phyloP scores from a whole-genome alignment of 2,113 vertebrate species.

The Hemichromis elongatus region DNA sequence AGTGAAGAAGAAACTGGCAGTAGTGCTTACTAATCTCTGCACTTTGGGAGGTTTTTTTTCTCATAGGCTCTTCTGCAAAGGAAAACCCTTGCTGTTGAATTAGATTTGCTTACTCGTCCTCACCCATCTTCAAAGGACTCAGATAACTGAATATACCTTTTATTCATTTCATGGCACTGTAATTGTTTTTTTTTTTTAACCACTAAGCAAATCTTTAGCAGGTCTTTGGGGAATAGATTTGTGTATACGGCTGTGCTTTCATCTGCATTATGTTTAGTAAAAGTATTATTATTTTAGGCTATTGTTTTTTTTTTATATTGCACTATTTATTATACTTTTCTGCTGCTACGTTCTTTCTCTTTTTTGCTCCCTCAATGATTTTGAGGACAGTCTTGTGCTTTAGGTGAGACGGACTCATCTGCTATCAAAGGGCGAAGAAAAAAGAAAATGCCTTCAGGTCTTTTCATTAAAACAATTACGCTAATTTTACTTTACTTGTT shows the following conservation, averaged over 20 bases:
- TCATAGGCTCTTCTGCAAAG: background rate
- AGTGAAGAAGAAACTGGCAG: slow-evolving; percentile 12
- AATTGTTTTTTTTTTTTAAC: slow-evolving; percentile 39
- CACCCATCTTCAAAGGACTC: slow-evolving; percentile 59
- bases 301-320: slow-evolving; percentile 1
- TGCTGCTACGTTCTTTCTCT: background rate
- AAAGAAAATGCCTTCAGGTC: slow-evolving; percentile 36
- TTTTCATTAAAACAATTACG: slow-evolving; percentile 69
- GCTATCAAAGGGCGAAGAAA: slow-evolving; percentile 22
- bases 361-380: slow-evolving; percentile 1
- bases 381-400: slow-evolving; percentile 22
- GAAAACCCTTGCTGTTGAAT: slow-evolving; percentile 40
- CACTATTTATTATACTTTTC: background rate
- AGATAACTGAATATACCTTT: slow-evolving; percentile 61
- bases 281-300: slow-evolving; percentile 34
- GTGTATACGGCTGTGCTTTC: slow-evolving; percentile 39
- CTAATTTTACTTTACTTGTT: slow-evolving; percentile 57
- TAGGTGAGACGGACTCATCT: slow-evolving; percentile 50
- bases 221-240: slow-evolving; percentile 35
- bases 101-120: slow-evolving; percentile 58
- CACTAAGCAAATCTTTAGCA: slow-evolving; percentile 44
- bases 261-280: slow-evolving; percentile 54
- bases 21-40: slow-evolving; percentile 38
- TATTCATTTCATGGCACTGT: slow-evolving; percentile 54
- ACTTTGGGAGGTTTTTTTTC: slow-evolving; percentile 24